phyloP scores from a whole-genome alignment of 2,797 vertebrate species.

The Hemitrygon akajei region DNA sequence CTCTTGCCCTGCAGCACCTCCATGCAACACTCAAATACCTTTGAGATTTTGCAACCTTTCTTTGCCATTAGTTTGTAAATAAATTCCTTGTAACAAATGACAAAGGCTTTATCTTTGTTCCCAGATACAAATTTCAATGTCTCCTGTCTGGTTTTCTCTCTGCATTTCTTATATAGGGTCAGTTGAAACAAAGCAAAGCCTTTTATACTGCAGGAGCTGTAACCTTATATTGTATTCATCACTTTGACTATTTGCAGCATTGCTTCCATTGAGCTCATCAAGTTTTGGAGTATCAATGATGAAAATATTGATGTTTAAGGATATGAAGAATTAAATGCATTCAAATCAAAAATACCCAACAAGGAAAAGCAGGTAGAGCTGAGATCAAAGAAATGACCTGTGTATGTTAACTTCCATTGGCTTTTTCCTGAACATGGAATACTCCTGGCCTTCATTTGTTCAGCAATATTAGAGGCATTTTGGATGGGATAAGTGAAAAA shows the following conservation, averaged over 20 bases:
- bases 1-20: no score
- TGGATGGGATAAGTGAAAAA: constrained; percentile 2
- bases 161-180: no score
- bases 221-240: neutral
- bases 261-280: neutral
- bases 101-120: no score
- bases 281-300: neutral
- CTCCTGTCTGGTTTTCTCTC: no score
- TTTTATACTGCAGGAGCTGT: no score
- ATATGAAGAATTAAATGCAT: neutral
- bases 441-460: neutral
- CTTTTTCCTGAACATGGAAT: neutral
- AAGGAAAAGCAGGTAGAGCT: neutral
- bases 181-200: no score
- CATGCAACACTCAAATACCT: no score
- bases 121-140: no score
- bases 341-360: neutral
- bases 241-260: neutral
- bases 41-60: no score
- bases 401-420: neutral
- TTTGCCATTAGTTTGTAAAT: no score
- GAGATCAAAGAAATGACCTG: neutral
- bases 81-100: no score
- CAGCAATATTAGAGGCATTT: neutral
- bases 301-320: neutral